Evolutionary conservation across 2,797 vertebrate species (phyloP).

Genomic region (Uromys caudimaculatus): DNA sequence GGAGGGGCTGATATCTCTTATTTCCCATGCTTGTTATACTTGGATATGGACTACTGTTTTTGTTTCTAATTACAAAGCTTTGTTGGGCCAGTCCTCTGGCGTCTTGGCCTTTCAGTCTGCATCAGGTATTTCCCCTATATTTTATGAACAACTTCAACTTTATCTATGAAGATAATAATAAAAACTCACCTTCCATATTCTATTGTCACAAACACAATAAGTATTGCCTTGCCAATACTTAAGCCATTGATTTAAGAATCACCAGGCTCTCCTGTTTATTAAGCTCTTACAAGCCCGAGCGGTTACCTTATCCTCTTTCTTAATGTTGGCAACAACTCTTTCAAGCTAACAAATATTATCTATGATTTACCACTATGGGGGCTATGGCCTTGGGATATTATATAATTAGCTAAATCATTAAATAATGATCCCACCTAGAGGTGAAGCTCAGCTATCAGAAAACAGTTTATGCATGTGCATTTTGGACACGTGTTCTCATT

Average conservation of each 20-base stretch:
- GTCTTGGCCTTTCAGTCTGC: background rate
- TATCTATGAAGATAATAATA: background rate
- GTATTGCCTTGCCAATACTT: background rate
- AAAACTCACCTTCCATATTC: background rate
- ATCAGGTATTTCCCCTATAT: background rate
- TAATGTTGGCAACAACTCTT: background rate
- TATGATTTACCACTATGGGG: constrained; percentile 32
- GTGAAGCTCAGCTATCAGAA: background rate
- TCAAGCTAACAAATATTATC: background rate
- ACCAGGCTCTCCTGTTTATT: background rate
- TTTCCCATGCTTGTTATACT: constrained; percentile 16
- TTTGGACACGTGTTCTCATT: background rate
- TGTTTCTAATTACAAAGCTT: background rate
- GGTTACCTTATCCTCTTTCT: background rate
- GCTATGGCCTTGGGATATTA: background rate
- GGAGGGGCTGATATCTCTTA: background rate
- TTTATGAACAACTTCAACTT: constrained; percentile 9
- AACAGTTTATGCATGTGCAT: background rate
- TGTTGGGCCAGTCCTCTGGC: background rate
- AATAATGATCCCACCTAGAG: background rate
- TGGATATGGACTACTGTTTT: background rate
- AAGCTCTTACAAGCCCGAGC: background rate
- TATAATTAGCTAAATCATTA: background rate
- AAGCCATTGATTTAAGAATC: background rate
- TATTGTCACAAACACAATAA: background rate